These are phyloP conservation scores for Momotus momota DNA, from an alignment of 2,797 vertebrate species.

Conservation along the genomic window DNA sequence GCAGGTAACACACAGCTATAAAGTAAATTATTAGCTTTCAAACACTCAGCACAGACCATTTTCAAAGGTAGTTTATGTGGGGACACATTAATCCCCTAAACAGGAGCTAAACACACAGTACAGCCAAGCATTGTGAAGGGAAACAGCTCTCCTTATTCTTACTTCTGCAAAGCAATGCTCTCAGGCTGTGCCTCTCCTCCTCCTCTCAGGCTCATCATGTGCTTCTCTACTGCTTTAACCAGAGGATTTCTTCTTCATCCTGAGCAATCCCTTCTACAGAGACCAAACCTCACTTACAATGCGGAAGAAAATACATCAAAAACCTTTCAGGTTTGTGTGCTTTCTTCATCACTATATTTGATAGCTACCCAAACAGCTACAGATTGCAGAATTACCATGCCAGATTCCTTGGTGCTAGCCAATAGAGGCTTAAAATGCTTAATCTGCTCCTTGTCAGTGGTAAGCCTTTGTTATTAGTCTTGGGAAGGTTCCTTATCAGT, in stretches of 20 bases:
- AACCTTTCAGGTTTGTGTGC: background rate
- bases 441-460: constrained; percentile 11
- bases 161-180: background rate
- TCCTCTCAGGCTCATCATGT: background rate
- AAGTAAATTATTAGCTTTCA: background rate
- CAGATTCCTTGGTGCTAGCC: background rate
- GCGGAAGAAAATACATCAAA: background rate
- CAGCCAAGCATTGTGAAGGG: background rate
- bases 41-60: background rate
- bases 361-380: constrained; percentile 21
- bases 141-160: background rate
- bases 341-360: background rate
- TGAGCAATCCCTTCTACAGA: background rate
- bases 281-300: background rate
- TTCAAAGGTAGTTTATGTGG: background rate
- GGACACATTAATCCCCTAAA: background rate
- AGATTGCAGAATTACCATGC: background rate
- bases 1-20: background rate
- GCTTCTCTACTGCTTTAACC: background rate
- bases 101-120: background rate
- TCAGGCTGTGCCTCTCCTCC: background rate
- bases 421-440: constrained; percentile 20
- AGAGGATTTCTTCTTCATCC: background rate
- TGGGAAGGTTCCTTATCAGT: constrained; percentile 42
- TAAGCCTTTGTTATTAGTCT: constrained; percentile 51